Evolutionary conservation across 2,113 vertebrate genomes (phyloP).

Genomic region (Clarias batrachus): DNA sequence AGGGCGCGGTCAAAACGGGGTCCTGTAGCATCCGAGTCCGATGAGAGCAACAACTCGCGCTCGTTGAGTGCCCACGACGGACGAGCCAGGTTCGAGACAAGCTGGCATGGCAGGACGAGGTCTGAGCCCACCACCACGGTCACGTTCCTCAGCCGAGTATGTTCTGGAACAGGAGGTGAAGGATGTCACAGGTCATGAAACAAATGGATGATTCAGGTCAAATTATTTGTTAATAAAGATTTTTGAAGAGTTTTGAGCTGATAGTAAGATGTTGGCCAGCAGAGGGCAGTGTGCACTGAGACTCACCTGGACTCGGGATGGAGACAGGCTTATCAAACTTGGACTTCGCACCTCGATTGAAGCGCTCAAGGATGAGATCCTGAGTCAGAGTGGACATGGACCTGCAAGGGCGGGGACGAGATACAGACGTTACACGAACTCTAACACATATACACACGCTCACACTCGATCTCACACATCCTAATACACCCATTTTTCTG

Average conservation of each 20-base stretch:
- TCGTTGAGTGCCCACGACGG: slow-evolving; percentile 86
- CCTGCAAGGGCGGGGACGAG: slow-evolving; percentile 58
- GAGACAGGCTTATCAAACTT: slow-evolving; percentile 76
- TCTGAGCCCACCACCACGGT: slow-evolving; percentile 87
- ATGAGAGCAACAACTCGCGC: slow-evolving; percentile 69
- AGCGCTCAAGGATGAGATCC: slow-evolving; percentile 76
- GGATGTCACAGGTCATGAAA: background rate
- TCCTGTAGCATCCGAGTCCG: slow-evolving; percentile 63
- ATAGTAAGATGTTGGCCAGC: slow-evolving; percentile 36
- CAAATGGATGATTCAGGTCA: background rate
- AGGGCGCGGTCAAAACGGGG: slow-evolving; percentile 77
- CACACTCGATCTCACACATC: background rate
- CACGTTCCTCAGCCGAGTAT: slow-evolving; percentile 78
- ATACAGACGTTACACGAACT: slow-evolving; percentile 34
- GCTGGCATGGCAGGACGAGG: slow-evolving; percentile 87
- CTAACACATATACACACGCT: background rate
- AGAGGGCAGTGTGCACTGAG: slow-evolving; percentile 55
- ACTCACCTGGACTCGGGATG: slow-evolving; percentile 77
- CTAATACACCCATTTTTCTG: background rate
- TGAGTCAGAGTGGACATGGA: slow-evolving; percentile 75
- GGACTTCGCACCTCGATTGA: slow-evolving; percentile 68
- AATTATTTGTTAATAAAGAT: background rate
- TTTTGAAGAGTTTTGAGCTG: background rate
- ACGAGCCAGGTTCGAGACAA: slow-evolving; percentile 89
- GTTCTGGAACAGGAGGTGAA: slow-evolving; percentile 65